Conservation (phyloP, 92 coral and sea anemone species). For the Montipora capitata region DNA sequence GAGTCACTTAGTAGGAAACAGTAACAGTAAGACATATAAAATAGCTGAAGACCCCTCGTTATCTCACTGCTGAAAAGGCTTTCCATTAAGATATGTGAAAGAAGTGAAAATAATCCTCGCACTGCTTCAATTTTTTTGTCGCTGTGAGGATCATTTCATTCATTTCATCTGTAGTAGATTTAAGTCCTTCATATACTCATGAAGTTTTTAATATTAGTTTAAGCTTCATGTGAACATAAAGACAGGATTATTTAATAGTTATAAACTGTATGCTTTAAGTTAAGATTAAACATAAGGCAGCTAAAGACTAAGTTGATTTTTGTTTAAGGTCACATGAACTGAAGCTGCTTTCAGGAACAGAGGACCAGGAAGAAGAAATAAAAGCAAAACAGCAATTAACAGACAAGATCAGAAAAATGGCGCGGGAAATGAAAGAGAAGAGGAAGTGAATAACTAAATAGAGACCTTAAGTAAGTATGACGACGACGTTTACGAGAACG, state of each 20-base stretch:
- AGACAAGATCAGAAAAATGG: conserved; percentile 62
- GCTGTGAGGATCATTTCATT: conserved; percentile 17
- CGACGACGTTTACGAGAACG: background rate
- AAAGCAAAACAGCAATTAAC: conserved; percentile 55
- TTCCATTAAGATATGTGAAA: conserved; percentile 25
- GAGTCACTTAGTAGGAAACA: conserved; percentile 5
- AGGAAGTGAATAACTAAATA: conserved; percentile 6
- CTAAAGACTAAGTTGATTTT: conserved; percentile 24
- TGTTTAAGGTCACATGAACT: conserved; percentile 39
- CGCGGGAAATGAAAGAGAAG: conserved; percentile 42
- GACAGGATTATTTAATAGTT: conserved; percentile 6
- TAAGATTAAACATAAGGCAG: too few species aligned
- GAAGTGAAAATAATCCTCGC: conserved; percentile 24
- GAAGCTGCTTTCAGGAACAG: conserved; percentile 33
- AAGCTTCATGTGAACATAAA: conserved; percentile 37
- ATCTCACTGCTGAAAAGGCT: background rate
- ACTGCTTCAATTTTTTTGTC: conserved; percentile 28
- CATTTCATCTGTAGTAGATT: conserved; percentile 27
- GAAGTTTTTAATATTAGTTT: conserved; percentile 27
- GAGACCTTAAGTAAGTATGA: background rate
- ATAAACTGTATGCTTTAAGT: too few species aligned
- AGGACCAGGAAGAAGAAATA: conserved; percentile 38
- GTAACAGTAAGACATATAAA: background rate
- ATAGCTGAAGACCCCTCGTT: background rate
- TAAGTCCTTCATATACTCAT: background rate